A percentile compares a stretch with the other conserved stretches of the same genome.
phyloP scores from a whole-genome alignment of 2,888 invertebrate genomes.

The Chrysina gloriosa region DNA sequence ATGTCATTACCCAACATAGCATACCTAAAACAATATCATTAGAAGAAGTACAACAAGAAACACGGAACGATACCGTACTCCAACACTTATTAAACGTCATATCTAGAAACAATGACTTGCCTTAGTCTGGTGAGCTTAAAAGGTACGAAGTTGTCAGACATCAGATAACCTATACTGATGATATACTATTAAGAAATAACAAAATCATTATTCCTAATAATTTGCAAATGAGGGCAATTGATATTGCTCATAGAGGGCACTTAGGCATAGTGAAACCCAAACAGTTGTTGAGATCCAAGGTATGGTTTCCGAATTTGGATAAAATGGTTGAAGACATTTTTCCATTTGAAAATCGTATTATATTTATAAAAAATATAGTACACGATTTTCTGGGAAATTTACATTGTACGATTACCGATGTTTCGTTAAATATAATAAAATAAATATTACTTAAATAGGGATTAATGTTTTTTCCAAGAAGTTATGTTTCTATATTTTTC shows the following conservation, averaged over 20 bases:
- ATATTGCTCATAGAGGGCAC: conserved; percentile 4
- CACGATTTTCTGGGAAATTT: too few species aligned
- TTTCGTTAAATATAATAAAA: too few species aligned
- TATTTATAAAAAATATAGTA: too few species aligned
- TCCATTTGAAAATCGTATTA: too few species aligned
- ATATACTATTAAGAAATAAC: background rate
- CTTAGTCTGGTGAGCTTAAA: background rate
- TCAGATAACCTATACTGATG: background rate
- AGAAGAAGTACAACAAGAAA: conserved; percentile 38
- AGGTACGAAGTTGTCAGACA: background rate
- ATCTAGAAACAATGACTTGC: too few species aligned
- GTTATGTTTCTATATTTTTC: too few species aligned
- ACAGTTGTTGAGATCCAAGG: conserved; percentile 21
- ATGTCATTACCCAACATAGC: conserved; percentile 32
- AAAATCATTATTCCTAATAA: conserved; percentile 13
- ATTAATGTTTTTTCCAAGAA: too few species aligned
- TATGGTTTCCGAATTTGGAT: conserved; percentile 36
- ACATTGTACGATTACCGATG: too few species aligned
- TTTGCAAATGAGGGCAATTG: background rate
- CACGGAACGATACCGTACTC: conserved; percentile 35
- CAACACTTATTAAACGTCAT: conserved; percentile 15
- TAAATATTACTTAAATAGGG: too few species aligned
- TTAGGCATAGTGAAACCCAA: conserved; percentile 25
- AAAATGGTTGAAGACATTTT: conserved; percentile 30
- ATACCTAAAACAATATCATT: conserved; percentile 36